phyloP scores from a whole-genome alignment of 2,113 vertebrate species.

The Corythornis vintsioides region DNA sequence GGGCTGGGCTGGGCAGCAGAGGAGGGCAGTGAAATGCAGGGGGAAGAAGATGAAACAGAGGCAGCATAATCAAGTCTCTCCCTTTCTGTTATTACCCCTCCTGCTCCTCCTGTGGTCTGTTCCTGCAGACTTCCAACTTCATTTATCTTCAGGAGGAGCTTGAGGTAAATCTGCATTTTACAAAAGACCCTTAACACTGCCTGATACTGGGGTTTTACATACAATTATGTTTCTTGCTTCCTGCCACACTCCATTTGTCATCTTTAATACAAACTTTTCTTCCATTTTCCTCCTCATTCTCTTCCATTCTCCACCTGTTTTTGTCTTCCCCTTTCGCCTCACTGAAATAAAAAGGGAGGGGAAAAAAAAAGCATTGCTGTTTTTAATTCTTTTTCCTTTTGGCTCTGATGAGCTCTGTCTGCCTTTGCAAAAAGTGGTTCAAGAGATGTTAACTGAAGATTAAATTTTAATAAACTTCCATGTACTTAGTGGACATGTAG shows the following conservation, averaged over 20 bases:
- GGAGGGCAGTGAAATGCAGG: neutral
- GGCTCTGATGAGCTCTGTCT: neutral
- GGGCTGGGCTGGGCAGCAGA: neutral
- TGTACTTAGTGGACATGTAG: neutral
- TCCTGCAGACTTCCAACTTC: neutral
- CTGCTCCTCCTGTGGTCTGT: neutral
- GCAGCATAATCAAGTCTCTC: neutral
- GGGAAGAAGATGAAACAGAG: neutral
- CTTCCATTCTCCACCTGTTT: neutral
- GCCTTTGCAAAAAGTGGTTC: neutral
- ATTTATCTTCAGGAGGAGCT: conserved; percentile 7
- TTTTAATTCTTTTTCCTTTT: neutral
- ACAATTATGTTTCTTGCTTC: neutral
- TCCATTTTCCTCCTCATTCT: neutral
- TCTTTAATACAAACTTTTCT: neutral
- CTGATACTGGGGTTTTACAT: neutral
- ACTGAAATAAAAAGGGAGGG: neutral
- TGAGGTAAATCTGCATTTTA: neutral
- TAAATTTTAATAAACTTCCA: neutral
- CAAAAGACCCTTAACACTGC: neutral
- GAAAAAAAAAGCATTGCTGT: neutral
- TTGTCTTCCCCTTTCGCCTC: neutral
- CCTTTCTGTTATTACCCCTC: neutral
- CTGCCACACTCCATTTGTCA: neutral
- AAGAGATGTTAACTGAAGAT: neutral